Evolutionary conservation across 2,888 invertebrate genomes (phyloP).

Genomic region (Stictocephala bisonia): DNA sequence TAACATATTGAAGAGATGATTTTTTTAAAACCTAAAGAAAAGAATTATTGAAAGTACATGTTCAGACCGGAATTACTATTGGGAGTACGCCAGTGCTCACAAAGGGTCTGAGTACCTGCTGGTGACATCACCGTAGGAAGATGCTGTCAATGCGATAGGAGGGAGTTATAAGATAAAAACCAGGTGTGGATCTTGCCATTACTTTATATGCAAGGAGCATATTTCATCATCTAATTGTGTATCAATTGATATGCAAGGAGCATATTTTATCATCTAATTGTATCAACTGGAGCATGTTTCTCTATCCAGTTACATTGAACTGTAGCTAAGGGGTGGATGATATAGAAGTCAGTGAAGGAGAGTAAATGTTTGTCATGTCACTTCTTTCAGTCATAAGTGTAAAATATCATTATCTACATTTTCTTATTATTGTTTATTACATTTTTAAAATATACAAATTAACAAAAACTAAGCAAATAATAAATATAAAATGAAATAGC

Average conservation of each 20-base stretch:
- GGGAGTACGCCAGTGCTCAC: not conserved
- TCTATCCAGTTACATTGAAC: too few relatives aligned
- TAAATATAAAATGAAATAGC: too few relatives aligned
- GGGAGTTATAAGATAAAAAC: not conserved
- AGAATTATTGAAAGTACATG: not conserved
- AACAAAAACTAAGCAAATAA: too few relatives aligned
- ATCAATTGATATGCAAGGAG: not conserved
- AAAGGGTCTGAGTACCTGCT: not conserved
- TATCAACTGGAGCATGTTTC: too few relatives aligned
- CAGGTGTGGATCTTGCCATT: not conserved
- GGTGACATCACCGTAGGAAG: not conserved
- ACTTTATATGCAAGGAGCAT: not conserved
- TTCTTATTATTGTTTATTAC: too few relatives aligned
- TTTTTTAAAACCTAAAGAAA: not conserved
- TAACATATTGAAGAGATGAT: not conserved
- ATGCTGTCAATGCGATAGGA: not conserved
- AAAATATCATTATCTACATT: too few relatives aligned
- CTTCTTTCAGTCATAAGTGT: too few relatives aligned
- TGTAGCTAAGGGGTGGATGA: conserved; percentile 1
- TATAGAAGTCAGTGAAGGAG: conserved; percentile 1
- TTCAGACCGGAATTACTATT: conserved; percentile 1
- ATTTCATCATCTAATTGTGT: not conserved
- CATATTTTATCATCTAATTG: not conserved
- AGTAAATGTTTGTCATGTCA: too few relatives aligned
- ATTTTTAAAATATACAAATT: too few relatives aligned